Base-by-base conservation (phyloP, 2,113 vertebrate genomes). In the Dicentrarchus labrax region DNA sequence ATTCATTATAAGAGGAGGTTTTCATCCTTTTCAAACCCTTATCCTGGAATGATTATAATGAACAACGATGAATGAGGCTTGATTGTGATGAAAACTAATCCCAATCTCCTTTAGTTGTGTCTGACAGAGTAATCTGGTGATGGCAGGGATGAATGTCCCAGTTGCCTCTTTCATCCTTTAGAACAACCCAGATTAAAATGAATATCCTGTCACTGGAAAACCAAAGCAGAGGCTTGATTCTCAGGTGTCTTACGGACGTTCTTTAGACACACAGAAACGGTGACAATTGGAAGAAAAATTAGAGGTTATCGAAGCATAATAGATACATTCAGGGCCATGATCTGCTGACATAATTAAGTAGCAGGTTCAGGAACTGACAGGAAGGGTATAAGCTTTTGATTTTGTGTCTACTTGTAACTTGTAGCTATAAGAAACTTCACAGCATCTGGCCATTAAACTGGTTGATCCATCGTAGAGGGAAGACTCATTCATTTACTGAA, bases 71-170 rank as follows among this genome's bases (percentile, higher is more conserved):
- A 56, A 36, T 43, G 43, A 76, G 50, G 72, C 59, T 61, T 57
- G 78, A 77, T 78, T 72, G 43, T 86, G 76, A 86, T 84, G 80
- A 74, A 72, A 79, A 59, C 41, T 83, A 85, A 92, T 87, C 85
- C 88, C 73, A 16, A 38, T 75, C 75, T 88, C 73, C 73, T 67
- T 76, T 83, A 80, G 76, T 83, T 71, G 21, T 76, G 66, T 79
- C 47, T 84, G 83, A 68, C n/a, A 30, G 43, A 64, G 43, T 86
- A 80, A 88, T 86, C 78, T 79, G 74, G 4, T 68, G 78, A 89
- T 60, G 68, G 45, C 30, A 6, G 64, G 76, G 83, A 89, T 86
- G 78, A 82, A 51, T 67, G 79, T 85, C 82, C 74, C 86, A 79
- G 79, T 68, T 57, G 76, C 68, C 43, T 67, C 24, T 19, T 12